Evolutionary conservation across 1,140 invertebrate genomes (phyloP), one percentile per base, ranked within the genome.

Genomic region (Pseudomyrmex concolor): DNA sequence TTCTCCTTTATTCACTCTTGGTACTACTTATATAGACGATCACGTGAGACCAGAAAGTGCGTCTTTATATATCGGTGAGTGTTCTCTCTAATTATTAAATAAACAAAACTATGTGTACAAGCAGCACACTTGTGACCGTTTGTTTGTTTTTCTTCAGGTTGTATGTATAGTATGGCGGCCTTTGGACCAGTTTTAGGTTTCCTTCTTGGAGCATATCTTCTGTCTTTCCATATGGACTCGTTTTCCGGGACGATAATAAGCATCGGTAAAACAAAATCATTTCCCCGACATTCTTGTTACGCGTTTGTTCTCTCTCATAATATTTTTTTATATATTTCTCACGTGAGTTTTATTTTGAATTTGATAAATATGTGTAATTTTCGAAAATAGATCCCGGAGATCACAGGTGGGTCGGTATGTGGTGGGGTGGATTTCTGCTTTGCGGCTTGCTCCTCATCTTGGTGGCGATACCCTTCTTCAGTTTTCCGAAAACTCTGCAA

Each of bases 161-260:
- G 97, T 93, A 98, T 97, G 96, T 98, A 98, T 94, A 97, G 97
- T 90, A 98, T 98, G 96, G 97, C 97, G 15, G 97, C 98, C 0
- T 97, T 99, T 94, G 98, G 98, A 48, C 98, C 98, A 8, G 98
- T 98, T 4, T 94, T 98, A 3, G 98, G 98, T 63, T 99, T 98
- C 92, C 94, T 99, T 62, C 95, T 98, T 13, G 98, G 98, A 78
- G 97, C 97, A n/a, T 98, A 98, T 94, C 95, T 99, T 57, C 95
- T 99, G 1, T 97, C 97, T 12, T 97, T 98, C 90, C 97, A 98
- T 93, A 97, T 98, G 95, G 98, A 99, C 92, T 97, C 97, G 2
- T 96, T 97, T 71, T 95, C 96, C 2, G 95, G 94, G 72, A 94
- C 94, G 77, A 95, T 96, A 54, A 97, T 97, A 90, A 95, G 95